Conservation (phyloP, 2,113 vertebrate species). For the Neogale vison region DNA sequence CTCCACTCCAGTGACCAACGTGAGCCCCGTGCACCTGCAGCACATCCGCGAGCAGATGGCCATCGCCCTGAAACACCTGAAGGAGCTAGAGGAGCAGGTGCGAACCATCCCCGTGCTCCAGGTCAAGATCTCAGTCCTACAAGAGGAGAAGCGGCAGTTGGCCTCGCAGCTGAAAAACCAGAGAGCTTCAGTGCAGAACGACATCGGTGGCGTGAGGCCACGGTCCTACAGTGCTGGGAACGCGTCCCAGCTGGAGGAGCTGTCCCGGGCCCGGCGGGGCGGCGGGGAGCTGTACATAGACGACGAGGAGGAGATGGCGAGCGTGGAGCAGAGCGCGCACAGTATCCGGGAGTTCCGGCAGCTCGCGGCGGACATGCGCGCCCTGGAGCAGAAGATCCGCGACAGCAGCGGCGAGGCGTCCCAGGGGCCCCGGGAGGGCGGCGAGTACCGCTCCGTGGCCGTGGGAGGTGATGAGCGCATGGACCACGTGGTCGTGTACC, state of each 20-base stretch:
- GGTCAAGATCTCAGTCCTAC: conserved; percentile 97
- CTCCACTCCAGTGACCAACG: conserved; percentile 94
- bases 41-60: conserved; percentile 99
- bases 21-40: conserved; percentile 95
- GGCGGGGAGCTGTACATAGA: conserved; percentile 93
- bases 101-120: conserved; percentile 96
- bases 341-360: conserved; percentile 93
- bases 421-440: conserved; percentile 66
- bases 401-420: conserved; percentile 82
- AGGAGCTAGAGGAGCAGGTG: conserved; percentile 96
- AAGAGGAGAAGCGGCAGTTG: conserved; percentile 96
- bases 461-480: conserved; percentile 91
- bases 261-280: conserved; percentile 83
- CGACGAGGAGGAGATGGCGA: conserved; percentile 89
- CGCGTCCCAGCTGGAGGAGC: conserved; percentile 91
- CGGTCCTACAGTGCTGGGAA: conserved; percentile 96
- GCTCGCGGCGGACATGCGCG: conserved; percentile 95
- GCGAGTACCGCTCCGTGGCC: conserved; percentile 87
- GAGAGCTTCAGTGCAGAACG: conserved; percentile 81
- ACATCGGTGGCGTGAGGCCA: conserved; percentile 87
- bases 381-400: conserved; percentile 93
- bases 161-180: conserved; percentile 91
- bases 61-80: conserved; percentile 92
- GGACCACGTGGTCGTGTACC: conserved; percentile 85
- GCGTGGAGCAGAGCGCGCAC: conserved; percentile 88